phyloP scores from a whole-genome alignment of 2,113 vertebrate species.

The Amblyornis subalaris region DNA sequence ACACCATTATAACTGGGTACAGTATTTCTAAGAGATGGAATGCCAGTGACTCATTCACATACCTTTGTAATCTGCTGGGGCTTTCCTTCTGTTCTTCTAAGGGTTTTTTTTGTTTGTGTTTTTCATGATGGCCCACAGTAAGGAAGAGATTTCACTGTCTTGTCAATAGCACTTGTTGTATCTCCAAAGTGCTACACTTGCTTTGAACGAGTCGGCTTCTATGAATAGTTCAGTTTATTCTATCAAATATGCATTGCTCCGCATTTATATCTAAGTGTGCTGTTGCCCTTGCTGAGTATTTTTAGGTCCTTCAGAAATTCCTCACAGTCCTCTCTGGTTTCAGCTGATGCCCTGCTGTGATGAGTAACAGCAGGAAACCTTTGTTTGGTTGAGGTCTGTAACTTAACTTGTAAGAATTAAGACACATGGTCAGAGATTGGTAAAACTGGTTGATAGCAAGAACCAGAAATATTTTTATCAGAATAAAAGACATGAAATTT shows the following conservation, averaged over 20 bases:
- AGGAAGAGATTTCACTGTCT: constrained; percentile 22
- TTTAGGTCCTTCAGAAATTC: constrained; percentile 57
- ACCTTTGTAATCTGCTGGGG: background rate
- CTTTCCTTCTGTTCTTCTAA: constrained; percentile 27
- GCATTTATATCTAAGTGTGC: constrained; percentile 50
- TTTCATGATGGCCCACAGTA: background rate
- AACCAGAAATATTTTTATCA: background rate
- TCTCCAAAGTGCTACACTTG: background rate
- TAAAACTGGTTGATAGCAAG: background rate
- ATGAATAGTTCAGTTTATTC: constrained; percentile 50
- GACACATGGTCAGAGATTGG: background rate
- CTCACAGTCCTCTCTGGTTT: constrained; percentile 28
- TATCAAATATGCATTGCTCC: constrained; percentile 41
- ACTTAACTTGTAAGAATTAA: background rate
- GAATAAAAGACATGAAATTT: background rate
- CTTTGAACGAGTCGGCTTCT: constrained; percentile 39
- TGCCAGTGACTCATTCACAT: background rate
- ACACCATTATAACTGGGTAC: background rate
- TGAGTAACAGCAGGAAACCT: background rate
- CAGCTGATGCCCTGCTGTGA: background rate
- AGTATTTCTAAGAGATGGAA: background rate
- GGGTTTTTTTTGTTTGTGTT: background rate
- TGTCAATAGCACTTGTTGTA: background rate
- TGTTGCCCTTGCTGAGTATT: constrained; percentile 45
- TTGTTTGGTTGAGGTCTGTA: background rate